A percentile compares a stretch with the other conserved stretches of the same genome.
These are phyloP conservation scores for Aegotheles bennettii DNA, from an alignment of 2,113 vertebrate species.

Conservation along the genomic window DNA sequence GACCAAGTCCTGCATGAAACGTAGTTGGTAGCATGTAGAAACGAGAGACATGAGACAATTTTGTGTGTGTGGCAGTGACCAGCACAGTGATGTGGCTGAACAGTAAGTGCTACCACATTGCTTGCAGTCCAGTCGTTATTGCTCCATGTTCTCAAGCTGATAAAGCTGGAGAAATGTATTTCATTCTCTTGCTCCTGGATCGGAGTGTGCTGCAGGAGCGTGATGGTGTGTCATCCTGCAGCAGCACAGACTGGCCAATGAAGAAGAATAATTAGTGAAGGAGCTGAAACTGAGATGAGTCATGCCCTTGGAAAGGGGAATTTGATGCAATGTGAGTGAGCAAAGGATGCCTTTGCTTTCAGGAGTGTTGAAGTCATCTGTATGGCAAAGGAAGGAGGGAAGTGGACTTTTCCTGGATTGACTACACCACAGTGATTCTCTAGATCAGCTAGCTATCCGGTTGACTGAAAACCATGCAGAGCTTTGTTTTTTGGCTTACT, in stretches of 20 bases:
- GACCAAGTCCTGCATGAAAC: background rate
- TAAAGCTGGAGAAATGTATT: background rate
- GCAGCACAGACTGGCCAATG: background rate
- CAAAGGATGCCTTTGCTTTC: background rate
- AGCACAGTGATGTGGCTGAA: background rate
- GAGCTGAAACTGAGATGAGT: background rate
- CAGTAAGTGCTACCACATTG: background rate
- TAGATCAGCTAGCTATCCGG: background rate
- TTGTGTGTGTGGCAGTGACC: background rate
- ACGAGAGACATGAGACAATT: background rate
- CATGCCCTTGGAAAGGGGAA: background rate
- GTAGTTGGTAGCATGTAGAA: background rate
- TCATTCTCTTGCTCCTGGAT: background rate
- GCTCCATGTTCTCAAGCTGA: background rate
- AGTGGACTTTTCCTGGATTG: background rate
- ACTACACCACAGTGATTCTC: rapidly evolving
- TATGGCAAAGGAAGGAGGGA: background rate
- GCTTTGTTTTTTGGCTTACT: background rate
- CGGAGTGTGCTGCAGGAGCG: background rate
- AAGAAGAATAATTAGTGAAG: background rate
- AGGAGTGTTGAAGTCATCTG: background rate
- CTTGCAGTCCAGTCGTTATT: background rate
- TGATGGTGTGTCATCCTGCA: background rate
- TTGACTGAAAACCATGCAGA: background rate
- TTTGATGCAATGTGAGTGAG: background rate